Conservation (phyloP, 2,888 invertebrate genomes). For the Lycophotia porphyrea region DNA sequence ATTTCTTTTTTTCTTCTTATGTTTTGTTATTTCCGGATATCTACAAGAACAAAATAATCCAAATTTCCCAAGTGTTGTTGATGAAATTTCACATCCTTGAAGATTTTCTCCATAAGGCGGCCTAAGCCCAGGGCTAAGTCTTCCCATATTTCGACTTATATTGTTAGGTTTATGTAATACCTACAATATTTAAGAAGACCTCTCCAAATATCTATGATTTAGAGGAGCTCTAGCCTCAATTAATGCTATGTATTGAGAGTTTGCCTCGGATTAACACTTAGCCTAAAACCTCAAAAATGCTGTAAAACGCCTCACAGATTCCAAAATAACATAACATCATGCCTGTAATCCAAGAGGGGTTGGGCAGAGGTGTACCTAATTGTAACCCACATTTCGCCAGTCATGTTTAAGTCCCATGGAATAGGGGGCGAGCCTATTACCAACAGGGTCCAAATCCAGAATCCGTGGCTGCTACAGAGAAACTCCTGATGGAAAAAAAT, state of each 20-base stretch:
- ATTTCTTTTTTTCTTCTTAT: background rate
- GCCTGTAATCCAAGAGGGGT: too few relatives aligned
- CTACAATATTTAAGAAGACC: background rate
- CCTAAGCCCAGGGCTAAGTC: background rate
- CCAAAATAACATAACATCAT: too few relatives aligned
- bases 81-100: background rate
- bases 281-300: background rate
- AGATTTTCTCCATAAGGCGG: background rate
- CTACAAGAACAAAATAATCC: background rate
- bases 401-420: too few relatives aligned
- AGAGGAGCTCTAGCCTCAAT: background rate
- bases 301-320: background rate
- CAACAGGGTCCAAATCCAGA: too few relatives aligned
- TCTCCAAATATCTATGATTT: too few relatives aligned
- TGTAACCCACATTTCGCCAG: too few relatives aligned
- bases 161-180: background rate
- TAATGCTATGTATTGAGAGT: background rate
- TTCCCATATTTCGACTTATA: background rate
- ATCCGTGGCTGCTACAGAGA: too few relatives aligned
- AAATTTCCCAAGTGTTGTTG: background rate
- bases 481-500: too few relatives aligned
- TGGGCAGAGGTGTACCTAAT: too few relatives aligned
- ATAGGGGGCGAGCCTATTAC: too few relatives aligned
- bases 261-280: background rate
- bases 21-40: background rate